Base-by-base conservation (phyloP, 2,888 invertebrate species). In the Rotaria macrura region DNA sequence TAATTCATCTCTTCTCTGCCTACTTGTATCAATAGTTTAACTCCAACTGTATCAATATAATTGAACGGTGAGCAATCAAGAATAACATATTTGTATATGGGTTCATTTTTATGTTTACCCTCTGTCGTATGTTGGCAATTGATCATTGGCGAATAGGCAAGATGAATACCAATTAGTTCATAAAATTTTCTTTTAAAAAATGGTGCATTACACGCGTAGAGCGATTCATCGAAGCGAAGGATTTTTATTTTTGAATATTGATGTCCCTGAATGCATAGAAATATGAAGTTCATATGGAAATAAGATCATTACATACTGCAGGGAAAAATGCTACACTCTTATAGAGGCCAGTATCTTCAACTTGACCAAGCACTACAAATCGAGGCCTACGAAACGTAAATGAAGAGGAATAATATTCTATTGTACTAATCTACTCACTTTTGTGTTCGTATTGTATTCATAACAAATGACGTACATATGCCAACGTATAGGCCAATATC, bases 61-160 rank as follows among this genome's bases (percentile, higher is more conserved):
- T 89, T 88, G 88, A 89, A 89, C 5, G 89, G 89, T n/a, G 91
- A 90, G 87, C 91, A 91, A 87, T 91, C 91, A 84, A 90, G 87
- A 86, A 90, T 88, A 74, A 90, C 88, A 54, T 25, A 74, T 74
- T 74, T 74, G n/a, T 34, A 65, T 4, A 14, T 17, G 4, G 14
- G n/a, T 65, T 65, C 65, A 3, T 17, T 12, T 5, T 1, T 17
- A 5, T 6, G 1, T 34, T 29, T 34, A 0, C 34, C 12, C 17
- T 65, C 10, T 14, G 5, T 29, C 14, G 3, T 65, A 5, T 65
- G 12, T n/a, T 12, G 2, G 14, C 29, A 65, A 17, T 10, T 2
- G 17, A 65, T 65, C 14, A 65, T 65, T 34, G 65, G 65, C 5
- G 29, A 34, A 1, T 65, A n/a, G 1, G 17, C 9, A 3, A 17